Evolutionary conservation across 2,113 vertebrate species (phyloP).

Genomic region (Passer domesticus): DNA sequence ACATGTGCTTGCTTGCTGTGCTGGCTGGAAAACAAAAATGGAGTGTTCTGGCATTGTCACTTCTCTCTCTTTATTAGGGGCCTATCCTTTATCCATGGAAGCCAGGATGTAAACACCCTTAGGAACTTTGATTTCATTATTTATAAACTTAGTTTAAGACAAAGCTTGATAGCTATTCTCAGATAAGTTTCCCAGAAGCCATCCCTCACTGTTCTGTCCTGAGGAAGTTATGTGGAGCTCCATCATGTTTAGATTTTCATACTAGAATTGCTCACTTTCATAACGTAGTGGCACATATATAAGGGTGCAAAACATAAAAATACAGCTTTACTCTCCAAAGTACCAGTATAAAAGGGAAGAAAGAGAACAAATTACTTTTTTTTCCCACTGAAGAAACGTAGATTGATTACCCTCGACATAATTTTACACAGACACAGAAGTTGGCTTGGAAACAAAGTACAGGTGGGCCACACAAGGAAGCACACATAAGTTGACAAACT

Average conservation of each 20-base stretch:
- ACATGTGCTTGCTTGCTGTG: constrained; percentile 50
- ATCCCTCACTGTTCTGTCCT: background rate
- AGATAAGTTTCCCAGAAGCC: constrained; percentile 7
- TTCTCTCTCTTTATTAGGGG: background rate
- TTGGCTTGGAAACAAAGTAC: background rate
- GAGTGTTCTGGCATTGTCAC: background rate
- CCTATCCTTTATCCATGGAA: background rate
- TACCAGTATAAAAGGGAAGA: background rate
- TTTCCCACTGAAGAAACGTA: background rate
- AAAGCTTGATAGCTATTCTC: background rate
- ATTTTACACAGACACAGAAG: background rate
- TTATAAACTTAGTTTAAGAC: constrained; percentile 46
- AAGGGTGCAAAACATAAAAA: background rate
- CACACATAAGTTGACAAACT: background rate
- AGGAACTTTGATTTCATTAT: constrained; percentile 22
- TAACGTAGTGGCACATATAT: background rate
- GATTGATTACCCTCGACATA: background rate
- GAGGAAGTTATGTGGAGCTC: background rate
- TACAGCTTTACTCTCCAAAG: background rate
- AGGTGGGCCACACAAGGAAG: background rate
- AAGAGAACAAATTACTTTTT: background rate
- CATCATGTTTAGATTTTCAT: background rate
- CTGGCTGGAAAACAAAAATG: constrained; percentile 47
- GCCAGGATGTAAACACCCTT: background rate
- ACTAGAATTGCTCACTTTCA: background rate